A percentile compares a stretch with the other conserved stretches of the same genome.
Conservation (phyloP, 1,140 invertebrate genomes). For the Drosophila obscura region DNA sequence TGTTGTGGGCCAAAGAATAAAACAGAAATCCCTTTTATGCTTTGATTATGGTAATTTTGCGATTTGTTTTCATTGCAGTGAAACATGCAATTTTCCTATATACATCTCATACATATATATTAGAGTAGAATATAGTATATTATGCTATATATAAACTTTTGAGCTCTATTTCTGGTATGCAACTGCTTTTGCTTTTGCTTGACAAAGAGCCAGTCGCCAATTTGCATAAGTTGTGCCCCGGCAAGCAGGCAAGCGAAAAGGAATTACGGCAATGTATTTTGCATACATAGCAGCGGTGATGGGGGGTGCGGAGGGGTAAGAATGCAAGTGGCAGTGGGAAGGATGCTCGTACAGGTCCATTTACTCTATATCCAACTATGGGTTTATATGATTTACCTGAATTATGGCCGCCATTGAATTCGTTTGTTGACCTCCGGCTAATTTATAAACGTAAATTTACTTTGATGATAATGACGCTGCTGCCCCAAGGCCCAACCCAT, state of each 20-base stretch:
- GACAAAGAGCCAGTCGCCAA: slow-evolving; percentile 49
- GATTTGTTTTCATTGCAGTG: slow-evolving; percentile 73
- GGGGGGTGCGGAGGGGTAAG: background rate
- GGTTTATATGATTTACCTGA: slow-evolving; percentile 41
- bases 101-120: slow-evolving; percentile 22
- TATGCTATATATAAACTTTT: slow-evolving; percentile 24
- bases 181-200: slow-evolving; percentile 43
- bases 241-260: slow-evolving; percentile 28
- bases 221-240: slow-evolving; percentile 63
- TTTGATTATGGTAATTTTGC: slow-evolving; percentile 76
- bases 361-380: slow-evolving; percentile 16
- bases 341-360: no score
- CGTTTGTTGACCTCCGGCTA: slow-evolving; percentile 38
- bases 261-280: slow-evolving; percentile 57
- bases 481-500: slow-evolving; percentile 34
- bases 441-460: slow-evolving; percentile 71
- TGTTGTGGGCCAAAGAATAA: slow-evolving; percentile 15
- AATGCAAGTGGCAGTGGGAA: background rate
- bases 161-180: slow-evolving; percentile 47
- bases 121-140: slow-evolving; percentile 14
- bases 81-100: slow-evolving; percentile 73
- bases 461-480: slow-evolving; percentile 69
- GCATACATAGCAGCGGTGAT: slow-evolving; percentile 35
- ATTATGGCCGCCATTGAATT: slow-evolving; percentile 41
- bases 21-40: slow-evolving; percentile 66